phyloP scores from a whole-genome alignment of 1,140 invertebrate genomes.

The Anoplolepis gracilipes region DNA sequence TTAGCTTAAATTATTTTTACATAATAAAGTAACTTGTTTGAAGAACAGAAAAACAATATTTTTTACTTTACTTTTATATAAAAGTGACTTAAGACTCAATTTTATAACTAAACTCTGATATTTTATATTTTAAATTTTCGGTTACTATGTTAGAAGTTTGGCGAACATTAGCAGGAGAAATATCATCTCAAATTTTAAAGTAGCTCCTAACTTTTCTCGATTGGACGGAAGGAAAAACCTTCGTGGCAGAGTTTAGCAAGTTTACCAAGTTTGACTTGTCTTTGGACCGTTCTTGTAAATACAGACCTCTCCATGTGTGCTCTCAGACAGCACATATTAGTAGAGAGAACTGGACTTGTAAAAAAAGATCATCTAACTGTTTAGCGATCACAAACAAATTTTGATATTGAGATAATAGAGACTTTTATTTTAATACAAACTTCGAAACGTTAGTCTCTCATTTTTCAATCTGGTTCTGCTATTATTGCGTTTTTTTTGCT shows the following conservation, averaged over 20 bases:
- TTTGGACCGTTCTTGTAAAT: background rate
- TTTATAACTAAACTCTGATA: background rate
- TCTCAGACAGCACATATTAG: background rate
- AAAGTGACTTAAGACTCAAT: background rate
- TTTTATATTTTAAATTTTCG: constrained; percentile 13
- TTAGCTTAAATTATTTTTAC: background rate
- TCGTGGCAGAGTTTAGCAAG: constrained; percentile 8
- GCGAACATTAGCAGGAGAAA: background rate
- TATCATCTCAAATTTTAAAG: constrained; percentile 9
- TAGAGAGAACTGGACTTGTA: background rate
- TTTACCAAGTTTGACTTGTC: constrained; percentile 11
- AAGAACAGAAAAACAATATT: background rate
- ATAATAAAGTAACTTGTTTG: background rate
- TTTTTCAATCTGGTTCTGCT: background rate
- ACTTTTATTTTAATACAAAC: constrained; percentile 23
- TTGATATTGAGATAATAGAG: background rate
- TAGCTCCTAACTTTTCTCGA: constrained; percentile 28
- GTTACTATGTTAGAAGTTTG: constrained; percentile 18
- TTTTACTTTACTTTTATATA: background rate
- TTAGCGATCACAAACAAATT: constrained; percentile 2
- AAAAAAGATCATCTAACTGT: background rate
- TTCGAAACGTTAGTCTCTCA: background rate
- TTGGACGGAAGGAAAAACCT: background rate
- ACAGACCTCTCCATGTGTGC: background rate
- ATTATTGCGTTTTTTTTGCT: background rate